A percentile compares a stretch with the other conserved stretches of the same genome.
These are phyloP conservation scores for Lacerta viridis DNA, from an alignment of 2,797 vertebrate genomes.

Conservation along the genomic window DNA sequence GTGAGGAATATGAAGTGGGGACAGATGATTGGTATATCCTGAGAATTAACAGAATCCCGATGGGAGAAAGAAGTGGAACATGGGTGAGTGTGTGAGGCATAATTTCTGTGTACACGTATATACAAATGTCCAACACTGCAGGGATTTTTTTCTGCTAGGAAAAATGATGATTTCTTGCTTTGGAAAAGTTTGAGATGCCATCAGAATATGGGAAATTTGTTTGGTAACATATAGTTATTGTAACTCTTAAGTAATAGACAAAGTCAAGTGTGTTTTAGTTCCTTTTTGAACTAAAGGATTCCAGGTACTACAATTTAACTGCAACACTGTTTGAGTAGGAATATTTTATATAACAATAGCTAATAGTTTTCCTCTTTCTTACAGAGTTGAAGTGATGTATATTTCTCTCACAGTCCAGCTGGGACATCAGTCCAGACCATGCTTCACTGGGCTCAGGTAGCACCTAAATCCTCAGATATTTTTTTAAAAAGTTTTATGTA, in stretches of 20 bases:
- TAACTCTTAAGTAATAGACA: background rate
- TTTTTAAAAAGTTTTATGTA: background rate
- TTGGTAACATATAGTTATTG: background rate
- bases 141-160: background rate
- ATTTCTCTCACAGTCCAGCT: constrained; percentile 71
- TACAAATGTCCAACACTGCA: no score
- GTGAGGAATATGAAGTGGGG: constrained; percentile 88
- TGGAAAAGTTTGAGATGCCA: background rate
- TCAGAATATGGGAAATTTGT: background rate
- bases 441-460: constrained; percentile 69
- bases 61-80: constrained; percentile 72
- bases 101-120: no score
- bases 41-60: constrained; percentile 90
- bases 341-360: no score
- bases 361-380: background rate
- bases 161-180: background rate
- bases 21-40: constrained; percentile 94
- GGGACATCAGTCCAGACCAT: constrained; percentile 76
- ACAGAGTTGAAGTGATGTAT: constrained; percentile 73
- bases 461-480: background rate
- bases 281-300: background rate
- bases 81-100: constrained; percentile 68
- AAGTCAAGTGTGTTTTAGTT: background rate
- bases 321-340: no score
- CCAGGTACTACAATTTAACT: no score